phyloP scores from a whole-genome alignment of 2,113 vertebrate genomes.

The Istiophorus platypterus region DNA sequence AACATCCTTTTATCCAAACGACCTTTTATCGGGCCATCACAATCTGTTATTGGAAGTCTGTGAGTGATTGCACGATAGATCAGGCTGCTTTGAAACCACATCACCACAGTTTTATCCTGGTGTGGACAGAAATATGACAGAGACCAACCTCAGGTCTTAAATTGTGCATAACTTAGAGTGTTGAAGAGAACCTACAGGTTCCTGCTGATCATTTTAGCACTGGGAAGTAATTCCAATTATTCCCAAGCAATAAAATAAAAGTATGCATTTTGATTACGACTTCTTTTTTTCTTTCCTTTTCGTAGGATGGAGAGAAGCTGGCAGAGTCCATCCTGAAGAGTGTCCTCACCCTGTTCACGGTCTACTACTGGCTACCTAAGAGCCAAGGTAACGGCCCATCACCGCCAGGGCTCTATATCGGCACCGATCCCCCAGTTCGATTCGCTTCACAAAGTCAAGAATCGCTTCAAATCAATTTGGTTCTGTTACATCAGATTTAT shows the following conservation, averaged over 20 bases:
- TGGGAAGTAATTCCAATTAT: background rate
- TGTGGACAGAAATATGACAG: too few relatives aligned
- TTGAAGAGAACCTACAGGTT: background rate
- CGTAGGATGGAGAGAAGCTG: constrained; percentile 86
- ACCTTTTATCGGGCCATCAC: too few relatives aligned
- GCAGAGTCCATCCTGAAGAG: constrained; percentile 85
- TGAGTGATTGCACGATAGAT: too few relatives aligned
- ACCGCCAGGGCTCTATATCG: background rate
- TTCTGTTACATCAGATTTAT: background rate
- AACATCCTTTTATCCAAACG: too few relatives aligned
- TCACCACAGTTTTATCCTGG: too few relatives aligned
- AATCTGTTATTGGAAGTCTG: too few relatives aligned
- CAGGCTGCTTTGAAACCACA: too few relatives aligned
- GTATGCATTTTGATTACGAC: background rate
- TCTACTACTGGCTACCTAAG: constrained; percentile 93
- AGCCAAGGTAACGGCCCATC: constrained; percentile 85
- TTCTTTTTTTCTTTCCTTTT: background rate
- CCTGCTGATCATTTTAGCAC: background rate
- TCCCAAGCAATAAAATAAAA: background rate
- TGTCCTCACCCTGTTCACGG: constrained; percentile 84
- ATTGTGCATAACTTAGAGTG: background rate
- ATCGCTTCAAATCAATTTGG: background rate
- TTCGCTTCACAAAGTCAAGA: too few relatives aligned
- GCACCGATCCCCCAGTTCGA: background rate
- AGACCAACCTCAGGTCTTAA: too few relatives aligned